Evolutionary conservation across 1,140 invertebrate species (phyloP).

Genomic region (Drosophila sproati): DNA sequence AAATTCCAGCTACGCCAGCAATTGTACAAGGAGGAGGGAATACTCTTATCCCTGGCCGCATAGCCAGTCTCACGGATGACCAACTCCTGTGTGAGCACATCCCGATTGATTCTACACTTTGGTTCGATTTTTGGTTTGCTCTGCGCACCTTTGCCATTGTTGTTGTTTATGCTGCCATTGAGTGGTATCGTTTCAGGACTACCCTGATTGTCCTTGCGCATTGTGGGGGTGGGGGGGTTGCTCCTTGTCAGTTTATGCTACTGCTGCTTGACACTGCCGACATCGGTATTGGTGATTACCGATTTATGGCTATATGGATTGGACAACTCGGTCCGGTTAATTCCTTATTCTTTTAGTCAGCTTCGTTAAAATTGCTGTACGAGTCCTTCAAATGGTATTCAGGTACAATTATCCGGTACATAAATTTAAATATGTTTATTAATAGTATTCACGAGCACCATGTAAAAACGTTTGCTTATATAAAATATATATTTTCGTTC

Average conservation of each 20-base stretch:
- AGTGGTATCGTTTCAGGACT: conserved; percentile 57
- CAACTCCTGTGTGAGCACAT: conserved; percentile 79
- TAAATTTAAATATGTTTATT: background rate
- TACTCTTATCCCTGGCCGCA: conserved; percentile 78
- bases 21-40: conserved; percentile 64
- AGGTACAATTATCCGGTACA: background rate
- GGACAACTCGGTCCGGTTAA: background rate
- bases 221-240: conserved; percentile 21
- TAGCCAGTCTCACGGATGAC: conserved; percentile 81
- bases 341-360: background rate
- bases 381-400: background rate
- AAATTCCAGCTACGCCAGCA: conserved; percentile 73
- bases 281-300: background rate
- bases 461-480: background rate
- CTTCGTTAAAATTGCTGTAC: background rate
- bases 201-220: conserved; percentile 46
- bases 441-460: background rate
- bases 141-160: conserved; percentile 47
- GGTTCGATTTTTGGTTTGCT: conserved; percentile 73
- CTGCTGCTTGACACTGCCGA: conserved; percentile 8
- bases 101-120: conserved; percentile 75
- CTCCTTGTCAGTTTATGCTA: conserved; percentile 39
- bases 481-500: background rate
- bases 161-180: conserved; percentile 52
- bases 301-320: background rate